Evolutionary conservation across 92 coral and sea anemone genomes (phyloP), one percentile per base, ranked within the genome.

Genomic region (Epizoanthus ramosus): DNA sequence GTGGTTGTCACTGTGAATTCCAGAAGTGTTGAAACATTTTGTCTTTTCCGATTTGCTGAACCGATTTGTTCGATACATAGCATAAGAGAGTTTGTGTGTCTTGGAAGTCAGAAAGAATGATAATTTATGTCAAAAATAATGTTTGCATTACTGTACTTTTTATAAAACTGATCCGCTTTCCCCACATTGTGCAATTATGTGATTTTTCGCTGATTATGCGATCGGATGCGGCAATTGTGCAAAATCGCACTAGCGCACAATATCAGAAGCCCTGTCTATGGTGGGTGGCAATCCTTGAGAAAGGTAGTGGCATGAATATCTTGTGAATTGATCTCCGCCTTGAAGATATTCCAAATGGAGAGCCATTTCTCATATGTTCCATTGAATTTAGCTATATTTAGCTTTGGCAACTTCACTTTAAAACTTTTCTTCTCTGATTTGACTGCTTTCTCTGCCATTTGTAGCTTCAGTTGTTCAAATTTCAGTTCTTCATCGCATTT

Each of bases 401-500:
- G 82, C 82, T 74, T 84, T n/a, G 81, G 67, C 41, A 75, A 35
- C 61, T 75, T 75, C 14, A 68, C 63, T n/a, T n/a, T n/a, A 6
- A 43, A 5, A 41, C 8, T 41, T 41, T 41, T 41, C 47, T 2
- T 41, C 47, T 2, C 47, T 41, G 47, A 41, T 41, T 41, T 41
- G 8, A 21, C 50, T 33, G 47, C 8, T 18, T n/a, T n/a, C n/a
- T n/a, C n/a, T n/a, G n/a, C n/a, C n/a, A n/a, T 88, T 88, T 15
- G 75, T 80, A 19, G 1, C 16, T 88, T 88, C 17, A 75, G 21
- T 24, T 77, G 70, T 22, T 84, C 81, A 43, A 88, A 84, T 9
- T 64, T 63, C 5, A 84, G 88, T 58, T 87, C 87, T 3, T 88
- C 83, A 43, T 88, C 85, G 31, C 85, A 73, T 73, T 73, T 28